These are phyloP conservation scores for Phalanger gymnotis DNA, from an alignment of 2,797 vertebrate genomes.

Conservation along the genomic window DNA sequence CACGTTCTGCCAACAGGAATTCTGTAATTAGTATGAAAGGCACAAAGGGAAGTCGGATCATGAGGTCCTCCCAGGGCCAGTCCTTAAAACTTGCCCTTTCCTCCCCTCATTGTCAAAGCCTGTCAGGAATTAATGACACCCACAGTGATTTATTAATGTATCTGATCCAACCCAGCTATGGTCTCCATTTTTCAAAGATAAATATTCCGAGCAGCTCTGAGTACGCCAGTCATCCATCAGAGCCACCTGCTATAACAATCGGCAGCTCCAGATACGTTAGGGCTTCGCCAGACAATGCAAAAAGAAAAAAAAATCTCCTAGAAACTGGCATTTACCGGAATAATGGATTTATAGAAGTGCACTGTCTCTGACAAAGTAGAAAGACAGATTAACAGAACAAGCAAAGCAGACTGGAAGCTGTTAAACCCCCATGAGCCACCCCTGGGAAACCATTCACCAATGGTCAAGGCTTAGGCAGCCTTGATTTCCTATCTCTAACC, in stretches of 20 bases:
- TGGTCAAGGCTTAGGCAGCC: neutral
- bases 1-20: conserved; percentile 10
- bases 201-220: conserved; percentile 64
- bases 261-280: conserved; percentile 59
- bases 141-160: conserved; percentile 75
- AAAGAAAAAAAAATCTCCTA: conserved; percentile 26
- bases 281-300: conserved; percentile 61
- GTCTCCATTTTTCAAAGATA: conserved; percentile 66
- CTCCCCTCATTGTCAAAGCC: conserved; percentile 61
- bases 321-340: conserved; percentile 45
- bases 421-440: neutral
- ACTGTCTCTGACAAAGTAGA: conserved; percentile 36
- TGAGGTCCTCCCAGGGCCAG: conserved; percentile 47
- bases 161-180: conserved; percentile 49
- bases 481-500: neutral
- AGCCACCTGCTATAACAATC: conserved; percentile 11
- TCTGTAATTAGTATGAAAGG: conserved; percentile 41
- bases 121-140: conserved; percentile 62
- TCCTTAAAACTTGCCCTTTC: conserved; percentile 65
- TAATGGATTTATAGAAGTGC: conserved; percentile 50
- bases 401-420: conserved; percentile 10
- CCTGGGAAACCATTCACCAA: neutral
- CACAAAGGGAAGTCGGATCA: conserved; percentile 57
- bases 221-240: conserved; percentile 60
- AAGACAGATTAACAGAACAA: conserved; percentile 50